Conservation (phyloP, 2,113 vertebrate species). For the Serinus canaria region DNA sequence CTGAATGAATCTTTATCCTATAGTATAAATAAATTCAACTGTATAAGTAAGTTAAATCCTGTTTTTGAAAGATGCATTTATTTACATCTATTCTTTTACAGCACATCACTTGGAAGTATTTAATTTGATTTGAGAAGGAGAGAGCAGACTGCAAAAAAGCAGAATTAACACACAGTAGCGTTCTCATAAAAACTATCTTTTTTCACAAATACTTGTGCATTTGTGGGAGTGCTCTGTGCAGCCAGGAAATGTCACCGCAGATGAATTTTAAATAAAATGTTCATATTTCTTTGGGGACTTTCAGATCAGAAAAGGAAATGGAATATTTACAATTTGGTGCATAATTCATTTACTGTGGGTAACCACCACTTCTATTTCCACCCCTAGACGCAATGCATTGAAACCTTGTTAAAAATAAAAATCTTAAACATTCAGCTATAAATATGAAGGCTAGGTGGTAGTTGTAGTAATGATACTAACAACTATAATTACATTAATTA, state of each 20-base stretch:
- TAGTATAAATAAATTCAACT: constrained; percentile 37
- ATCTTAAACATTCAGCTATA: constrained; percentile 52
- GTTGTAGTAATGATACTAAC: background rate
- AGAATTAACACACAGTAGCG: constrained; percentile 56
- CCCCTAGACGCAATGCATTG: constrained; percentile 15
- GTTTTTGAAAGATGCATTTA: constrained; percentile 39
- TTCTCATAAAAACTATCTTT: constrained; percentile 51
- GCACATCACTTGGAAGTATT: background rate
- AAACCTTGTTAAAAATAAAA: constrained; percentile 56
- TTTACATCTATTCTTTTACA: constrained; percentile 40
- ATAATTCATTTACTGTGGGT: constrained; percentile 77
- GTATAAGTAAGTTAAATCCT: constrained; percentile 36
- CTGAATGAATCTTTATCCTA: constrained; percentile 28
- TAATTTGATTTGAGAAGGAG: constrained; percentile 18
- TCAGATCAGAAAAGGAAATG: constrained; percentile 77
- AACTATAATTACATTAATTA: constrained; percentile 27
- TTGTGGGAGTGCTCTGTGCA: constrained; percentile 62
- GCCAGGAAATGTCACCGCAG: constrained; percentile 73
- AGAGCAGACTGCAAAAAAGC: constrained; percentile 10
- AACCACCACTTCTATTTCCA: constrained; percentile 54
- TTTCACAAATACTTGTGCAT: constrained; percentile 61
- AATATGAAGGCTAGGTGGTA: constrained; percentile 12
- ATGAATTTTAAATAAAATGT: constrained; percentile 78
- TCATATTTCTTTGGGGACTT: constrained; percentile 78
- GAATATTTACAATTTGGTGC: constrained; percentile 80